Base-by-base conservation (phyloP, 1,140 invertebrate genomes). In the Acromyrmex charruanus region DNA sequence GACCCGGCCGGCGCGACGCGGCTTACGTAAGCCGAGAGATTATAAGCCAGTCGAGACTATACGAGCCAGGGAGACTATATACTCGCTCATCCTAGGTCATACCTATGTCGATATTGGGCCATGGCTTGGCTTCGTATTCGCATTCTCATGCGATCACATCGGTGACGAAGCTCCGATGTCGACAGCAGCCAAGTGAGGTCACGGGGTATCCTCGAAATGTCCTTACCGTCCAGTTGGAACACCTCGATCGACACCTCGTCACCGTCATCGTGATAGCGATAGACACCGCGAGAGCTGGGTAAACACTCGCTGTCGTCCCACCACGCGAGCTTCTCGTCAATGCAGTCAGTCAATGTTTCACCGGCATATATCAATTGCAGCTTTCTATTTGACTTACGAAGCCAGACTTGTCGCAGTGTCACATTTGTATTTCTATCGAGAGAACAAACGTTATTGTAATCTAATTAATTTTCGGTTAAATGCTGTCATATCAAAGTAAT, bases 311-410 rank as follows among this genome's bases (percentile, higher is more conserved):
- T 72, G 65, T 77, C 85, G 55, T 88, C 63, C 25, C 49, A 69
- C 63, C 49, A 18, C 12, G 66, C 59, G 63, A 91, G 88, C 68
- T 92, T 59, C 65, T 93, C 91, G 87, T 94, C 93, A 25, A 89
- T 87, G 80, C 94, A 95, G 77, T 94, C 93, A 59, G 91, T 93
- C 72, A 94, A 75, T 72, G 85, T 92, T 55, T 90, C 93, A 61
- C 92, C 91, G 49, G 94, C 93, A 90, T 95, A 96, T 77, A 96
- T 94, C 71, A 96, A 86, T 81, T 96, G 95, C 61, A 96, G 92
- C 39, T 95, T 95, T 75, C 94, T 93, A 14, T 88, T 86, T 16
- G 93, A 93, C 66, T 94, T 93, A 4, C 94, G 92, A 44, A 96
- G 84, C 92, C 95, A 96, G 10, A 96, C 89, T 61, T 96, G 93